Conservation (phyloP, 2,113 vertebrate species). For the Gymnogyps californianus region DNA sequence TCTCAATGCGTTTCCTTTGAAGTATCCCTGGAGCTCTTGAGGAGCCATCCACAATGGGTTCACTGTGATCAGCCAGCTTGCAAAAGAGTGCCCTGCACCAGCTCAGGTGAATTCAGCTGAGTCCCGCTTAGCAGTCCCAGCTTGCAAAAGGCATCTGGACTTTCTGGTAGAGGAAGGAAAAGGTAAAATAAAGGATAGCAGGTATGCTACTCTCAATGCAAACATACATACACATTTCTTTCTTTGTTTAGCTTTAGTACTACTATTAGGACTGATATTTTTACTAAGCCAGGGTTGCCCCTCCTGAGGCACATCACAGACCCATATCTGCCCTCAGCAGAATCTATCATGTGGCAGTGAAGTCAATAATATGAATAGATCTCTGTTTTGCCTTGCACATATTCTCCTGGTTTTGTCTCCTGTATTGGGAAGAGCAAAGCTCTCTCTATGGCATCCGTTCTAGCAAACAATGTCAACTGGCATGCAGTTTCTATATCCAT, state of each 20-base stretch:
- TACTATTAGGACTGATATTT: neutral
- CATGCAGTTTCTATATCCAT: neutral
- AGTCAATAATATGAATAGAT: neutral
- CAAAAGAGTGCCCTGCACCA: neutral
- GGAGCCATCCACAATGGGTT: neutral
- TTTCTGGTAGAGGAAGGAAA: neutral
- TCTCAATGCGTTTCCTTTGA: conserved; percentile 14
- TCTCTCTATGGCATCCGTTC: neutral
- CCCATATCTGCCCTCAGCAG: neutral
- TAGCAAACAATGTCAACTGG: neutral
- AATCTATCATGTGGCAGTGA: neutral
- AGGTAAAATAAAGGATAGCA: neutral
- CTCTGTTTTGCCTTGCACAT: neutral
- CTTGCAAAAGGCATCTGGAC: neutral
- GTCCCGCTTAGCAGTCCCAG: neutral
- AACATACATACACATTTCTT: neutral
- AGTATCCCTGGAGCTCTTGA: conserved; percentile 5
- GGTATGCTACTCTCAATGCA: neutral
- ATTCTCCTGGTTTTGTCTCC: neutral
- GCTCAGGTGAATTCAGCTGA: neutral
- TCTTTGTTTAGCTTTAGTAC: neutral
- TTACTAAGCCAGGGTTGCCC: neutral
- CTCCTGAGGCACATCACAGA: neutral
- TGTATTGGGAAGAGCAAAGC: neutral
- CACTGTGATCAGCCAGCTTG: neutral